Conservation (phyloP, 2,888 invertebrate species). For the Elaeidobius kamerunicus region DNA sequence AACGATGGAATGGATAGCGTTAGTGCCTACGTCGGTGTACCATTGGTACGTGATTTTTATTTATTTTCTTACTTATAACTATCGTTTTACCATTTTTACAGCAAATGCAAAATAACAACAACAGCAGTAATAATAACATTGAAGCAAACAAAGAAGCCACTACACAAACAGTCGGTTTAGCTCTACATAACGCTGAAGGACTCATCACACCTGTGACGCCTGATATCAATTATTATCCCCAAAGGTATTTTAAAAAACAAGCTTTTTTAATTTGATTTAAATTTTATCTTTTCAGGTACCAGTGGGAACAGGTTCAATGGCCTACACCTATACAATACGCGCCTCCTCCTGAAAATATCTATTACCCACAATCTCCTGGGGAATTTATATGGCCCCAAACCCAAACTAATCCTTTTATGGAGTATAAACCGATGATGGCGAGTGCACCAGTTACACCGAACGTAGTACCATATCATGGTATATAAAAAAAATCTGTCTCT, state of each 20-base stretch:
- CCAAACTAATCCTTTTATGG: conserved; percentile 30
- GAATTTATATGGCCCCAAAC: conserved; percentile 25
- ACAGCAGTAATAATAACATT: conserved; percentile 5
- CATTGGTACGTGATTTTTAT: conserved; percentile 36
- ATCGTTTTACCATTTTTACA: conserved; percentile 13
- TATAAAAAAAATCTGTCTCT: background rate
- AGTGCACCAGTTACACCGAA: conserved; percentile 42
- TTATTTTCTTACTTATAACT: too few relatives aligned
- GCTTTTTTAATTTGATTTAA: background rate
- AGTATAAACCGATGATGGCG: conserved; percentile 40
- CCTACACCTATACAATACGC: conserved; percentile 14
- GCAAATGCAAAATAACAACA: conserved; percentile 34
- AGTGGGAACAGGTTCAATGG: conserved; percentile 27
- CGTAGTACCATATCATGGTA: conserved; percentile 40
- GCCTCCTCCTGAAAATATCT: conserved; percentile 10
- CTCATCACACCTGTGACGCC: conserved; percentile 23
- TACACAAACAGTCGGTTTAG: too few relatives aligned
- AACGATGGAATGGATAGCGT: conserved; percentile 32
- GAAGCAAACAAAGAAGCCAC: conserved; percentile 26
- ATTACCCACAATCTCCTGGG: conserved; percentile 19
- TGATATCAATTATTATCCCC: conserved; percentile 19
- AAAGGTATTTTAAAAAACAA: conserved; percentile 8
- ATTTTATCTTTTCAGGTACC: conserved; percentile 14
- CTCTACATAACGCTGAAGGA: conserved; percentile 12
- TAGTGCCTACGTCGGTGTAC: conserved; percentile 40